phyloP scores from a whole-genome alignment of 1,140 invertebrate species.

The Lepidurus packardi region DNA sequence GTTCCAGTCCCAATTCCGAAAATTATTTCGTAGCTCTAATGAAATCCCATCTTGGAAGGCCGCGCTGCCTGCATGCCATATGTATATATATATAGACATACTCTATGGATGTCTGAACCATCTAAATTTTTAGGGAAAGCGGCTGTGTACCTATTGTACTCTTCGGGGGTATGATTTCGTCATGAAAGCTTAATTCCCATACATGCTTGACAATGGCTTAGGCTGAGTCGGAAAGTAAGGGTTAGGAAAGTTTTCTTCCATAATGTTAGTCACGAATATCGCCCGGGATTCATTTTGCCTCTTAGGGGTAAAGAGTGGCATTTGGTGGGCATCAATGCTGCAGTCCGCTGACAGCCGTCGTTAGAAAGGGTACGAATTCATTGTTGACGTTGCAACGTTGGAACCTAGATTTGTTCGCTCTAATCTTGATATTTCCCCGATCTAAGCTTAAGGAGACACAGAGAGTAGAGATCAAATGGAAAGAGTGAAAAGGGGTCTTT shows the following conservation, averaged over 20 bases:
- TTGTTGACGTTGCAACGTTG: neutral
- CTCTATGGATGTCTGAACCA: neutral
- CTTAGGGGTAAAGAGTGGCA: neutral
- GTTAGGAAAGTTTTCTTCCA: constrained; percentile 3
- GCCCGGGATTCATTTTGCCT: neutral
- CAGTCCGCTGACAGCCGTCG: neutral
- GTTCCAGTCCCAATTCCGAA: neutral
- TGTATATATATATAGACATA: neutral
- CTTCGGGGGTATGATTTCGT: neutral
- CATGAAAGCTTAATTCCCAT: constrained; percentile 10
- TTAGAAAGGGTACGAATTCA: neutral
- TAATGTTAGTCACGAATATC: constrained; percentile 2
- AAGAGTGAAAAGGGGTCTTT: constrained; percentile 3
- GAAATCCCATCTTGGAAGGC: neutral
- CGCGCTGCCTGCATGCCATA: neutral
- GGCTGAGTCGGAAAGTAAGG: neutral
- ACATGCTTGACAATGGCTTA: neutral
- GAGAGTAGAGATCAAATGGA: neutral
- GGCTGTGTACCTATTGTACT: constrained; percentile 1
- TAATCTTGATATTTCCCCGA: neutral
- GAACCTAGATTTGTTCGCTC: neutral
- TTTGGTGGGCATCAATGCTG: neutral
- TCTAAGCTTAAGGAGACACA: neutral
- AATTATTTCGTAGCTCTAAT: neutral
- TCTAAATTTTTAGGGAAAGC: neutral